Percentiles rank a stretch among this genome's conserved stretches.
Evolutionary conservation across 2,113 vertebrate genomes (phyloP).

Genomic region (Ifrita kowaldi): DNA sequence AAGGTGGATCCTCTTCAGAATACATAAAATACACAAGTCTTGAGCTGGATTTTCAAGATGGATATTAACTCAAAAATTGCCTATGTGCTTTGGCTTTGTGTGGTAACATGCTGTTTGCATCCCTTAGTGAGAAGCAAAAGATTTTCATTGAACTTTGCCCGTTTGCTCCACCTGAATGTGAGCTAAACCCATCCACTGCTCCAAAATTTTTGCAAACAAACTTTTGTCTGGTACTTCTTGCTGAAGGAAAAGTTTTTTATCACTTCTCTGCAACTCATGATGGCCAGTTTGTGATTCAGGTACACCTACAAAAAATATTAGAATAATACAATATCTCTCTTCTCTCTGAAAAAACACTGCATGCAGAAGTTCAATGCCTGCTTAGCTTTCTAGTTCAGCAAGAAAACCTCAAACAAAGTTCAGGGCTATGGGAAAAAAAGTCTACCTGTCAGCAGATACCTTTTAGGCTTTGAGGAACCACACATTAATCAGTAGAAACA

Average conservation of each 20-base stretch:
- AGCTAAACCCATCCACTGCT: neutral
- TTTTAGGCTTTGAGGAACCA: slow-evolving; percentile 6
- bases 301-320: neutral
- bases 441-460: neutral
- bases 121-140: neutral
- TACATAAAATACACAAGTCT: neutral
- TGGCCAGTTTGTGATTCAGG: neutral
- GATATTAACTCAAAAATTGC: neutral
- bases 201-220: neutral
- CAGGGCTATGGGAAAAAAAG: neutral
- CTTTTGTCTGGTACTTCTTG: neutral
- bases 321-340: neutral
- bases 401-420: neutral
- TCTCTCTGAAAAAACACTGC: neutral
- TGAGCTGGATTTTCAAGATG: neutral
- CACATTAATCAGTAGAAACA: neutral
- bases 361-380: neutral
- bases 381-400: neutral
- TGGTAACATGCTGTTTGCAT: neutral
- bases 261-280: neutral
- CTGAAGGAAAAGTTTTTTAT: neutral
- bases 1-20: neutral
- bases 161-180: neutral
- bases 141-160: neutral
- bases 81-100: neutral